phyloP scores from a whole-genome alignment of 2,113 vertebrate species.

The Rafetus swinhoei region DNA sequence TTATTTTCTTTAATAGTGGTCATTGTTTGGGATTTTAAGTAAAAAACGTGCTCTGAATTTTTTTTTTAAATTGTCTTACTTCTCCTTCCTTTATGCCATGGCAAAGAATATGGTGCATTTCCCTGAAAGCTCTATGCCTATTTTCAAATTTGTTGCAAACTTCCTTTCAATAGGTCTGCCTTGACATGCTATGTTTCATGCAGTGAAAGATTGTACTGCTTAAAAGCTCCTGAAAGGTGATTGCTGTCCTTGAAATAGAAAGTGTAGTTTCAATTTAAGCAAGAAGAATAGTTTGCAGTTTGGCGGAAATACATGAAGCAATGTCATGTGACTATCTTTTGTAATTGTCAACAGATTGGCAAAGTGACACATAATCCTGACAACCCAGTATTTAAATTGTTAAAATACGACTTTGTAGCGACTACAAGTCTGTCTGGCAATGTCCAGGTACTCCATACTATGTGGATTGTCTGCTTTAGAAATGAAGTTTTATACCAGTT shows the following conservation, averaged over 20 bases:
- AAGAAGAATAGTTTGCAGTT: constrained; percentile 34
- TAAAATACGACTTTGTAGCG: constrained; percentile 74
- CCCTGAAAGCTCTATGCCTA: neutral
- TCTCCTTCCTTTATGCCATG: neutral
- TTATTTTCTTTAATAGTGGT: neutral
- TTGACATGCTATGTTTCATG: constrained; percentile 20
- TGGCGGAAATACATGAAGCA: constrained; percentile 49
- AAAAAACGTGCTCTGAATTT: neutral
- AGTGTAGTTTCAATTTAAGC: constrained; percentile 49
- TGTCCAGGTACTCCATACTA: constrained; percentile 50
- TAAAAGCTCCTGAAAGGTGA: constrained; percentile 68
- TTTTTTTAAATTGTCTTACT: neutral
- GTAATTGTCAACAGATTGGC: constrained; percentile 69
- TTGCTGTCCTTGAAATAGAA: constrained; percentile 49
- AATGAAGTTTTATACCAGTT: constrained; percentile 67
- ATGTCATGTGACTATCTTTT: constrained; percentile 23
- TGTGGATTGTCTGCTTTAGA: constrained; percentile 57
- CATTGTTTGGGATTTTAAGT: neutral
- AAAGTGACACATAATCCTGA: constrained; percentile 55
- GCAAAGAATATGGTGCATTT: neutral
- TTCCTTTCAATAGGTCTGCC: constrained; percentile 41
- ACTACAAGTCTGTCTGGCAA: constrained; percentile 53
- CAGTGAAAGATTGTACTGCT: constrained; percentile 33
- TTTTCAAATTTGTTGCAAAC: neutral
- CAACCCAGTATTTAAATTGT: constrained; percentile 70